These are phyloP conservation scores for Leptinotarsa texana DNA, from an alignment of 1,140 invertebrate species.

Conservation along the genomic window DNA sequence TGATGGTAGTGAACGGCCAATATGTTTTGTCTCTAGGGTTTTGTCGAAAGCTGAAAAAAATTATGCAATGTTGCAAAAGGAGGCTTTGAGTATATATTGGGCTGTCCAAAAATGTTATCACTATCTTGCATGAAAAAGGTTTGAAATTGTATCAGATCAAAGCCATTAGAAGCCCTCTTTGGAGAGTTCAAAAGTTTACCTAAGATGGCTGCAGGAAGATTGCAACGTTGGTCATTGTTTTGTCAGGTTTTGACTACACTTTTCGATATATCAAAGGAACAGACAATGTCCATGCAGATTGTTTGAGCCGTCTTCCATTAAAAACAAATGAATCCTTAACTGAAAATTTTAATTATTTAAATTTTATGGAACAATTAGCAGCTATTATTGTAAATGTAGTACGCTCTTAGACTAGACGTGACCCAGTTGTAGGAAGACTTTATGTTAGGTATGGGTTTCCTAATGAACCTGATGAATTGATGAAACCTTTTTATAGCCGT, in stretches of 20 bases:
- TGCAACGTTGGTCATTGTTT: slow-evolving; percentile 1
- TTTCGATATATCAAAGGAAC: neutral
- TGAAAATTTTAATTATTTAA: no score
- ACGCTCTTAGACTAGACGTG: no score
- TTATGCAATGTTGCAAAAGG: slow-evolving; percentile 61
- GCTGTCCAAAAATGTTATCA: neutral
- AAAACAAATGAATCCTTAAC: no score
- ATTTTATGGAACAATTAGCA: no score
- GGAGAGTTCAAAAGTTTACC: neutral
- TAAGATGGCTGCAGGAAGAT: neutral
- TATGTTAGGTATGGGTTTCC: no score
- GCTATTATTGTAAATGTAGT: no score
- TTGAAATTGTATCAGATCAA: no score
- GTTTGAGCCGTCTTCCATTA: no score
- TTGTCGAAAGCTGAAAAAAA: slow-evolving; percentile 57
- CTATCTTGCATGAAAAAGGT: neutral
- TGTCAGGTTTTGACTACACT: neutral
- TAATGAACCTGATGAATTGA: no score
- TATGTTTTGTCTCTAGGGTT: slow-evolving; percentile 58
- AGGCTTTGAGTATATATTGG: slow-evolving; percentile 56
- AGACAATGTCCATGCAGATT: neutral
- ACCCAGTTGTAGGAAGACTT: no score
- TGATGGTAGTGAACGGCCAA: slow-evolving; percentile 55
- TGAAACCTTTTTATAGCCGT: no score
- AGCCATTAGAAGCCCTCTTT: neutral